A percentile compares a stretch with the other conserved stretches of the same genome.
Evolutionary conservation across 2,797 vertebrate species (phyloP).

Genomic region (Melanotaenia parkinsoni): DNA sequence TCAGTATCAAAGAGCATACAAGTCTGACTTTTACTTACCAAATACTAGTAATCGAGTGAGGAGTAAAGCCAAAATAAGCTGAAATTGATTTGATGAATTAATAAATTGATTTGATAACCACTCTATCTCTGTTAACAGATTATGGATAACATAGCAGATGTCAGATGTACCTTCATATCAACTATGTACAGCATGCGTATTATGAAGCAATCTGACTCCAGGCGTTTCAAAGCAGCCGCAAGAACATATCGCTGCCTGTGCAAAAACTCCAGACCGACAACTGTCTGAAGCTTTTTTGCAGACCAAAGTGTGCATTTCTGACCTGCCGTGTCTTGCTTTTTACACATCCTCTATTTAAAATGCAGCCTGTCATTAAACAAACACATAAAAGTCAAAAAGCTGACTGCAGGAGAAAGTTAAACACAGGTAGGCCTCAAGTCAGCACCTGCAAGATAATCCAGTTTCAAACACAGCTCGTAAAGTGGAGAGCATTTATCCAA

Average conservation of each 20-base stretch:
- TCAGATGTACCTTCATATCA: conserved; percentile 2
- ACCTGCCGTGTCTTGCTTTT: conserved; percentile 56
- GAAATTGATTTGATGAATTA: no score
- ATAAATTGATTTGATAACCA: background rate
- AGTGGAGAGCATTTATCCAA: conserved; percentile 11
- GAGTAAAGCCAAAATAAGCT: no score
- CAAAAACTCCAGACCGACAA: conserved; percentile 39
- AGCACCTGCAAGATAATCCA: conserved; percentile 42
- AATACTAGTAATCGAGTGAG: no score
- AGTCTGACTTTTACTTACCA: no score
- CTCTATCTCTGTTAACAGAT: conserved; percentile 8
- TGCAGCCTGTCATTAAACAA: conserved; percentile 65
- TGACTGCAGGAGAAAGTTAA: conserved; percentile 63
- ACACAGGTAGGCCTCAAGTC: conserved; percentile 41
- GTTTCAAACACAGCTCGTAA: conserved; percentile 34
- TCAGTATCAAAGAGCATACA: no score
- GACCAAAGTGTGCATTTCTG: conserved; percentile 36
- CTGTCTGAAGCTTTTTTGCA: conserved; percentile 46
- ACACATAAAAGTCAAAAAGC: conserved; percentile 60
- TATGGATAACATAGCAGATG: conserved; percentile 3
- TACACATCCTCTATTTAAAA: conserved; percentile 53
- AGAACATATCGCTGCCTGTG: conserved; percentile 6
- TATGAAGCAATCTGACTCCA: background rate
- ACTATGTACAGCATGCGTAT: background rate
- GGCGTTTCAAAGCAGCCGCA: conserved; percentile 18